phyloP scores from a whole-genome alignment of 2,797 vertebrate species.

The Argyrosomus regius region DNA sequence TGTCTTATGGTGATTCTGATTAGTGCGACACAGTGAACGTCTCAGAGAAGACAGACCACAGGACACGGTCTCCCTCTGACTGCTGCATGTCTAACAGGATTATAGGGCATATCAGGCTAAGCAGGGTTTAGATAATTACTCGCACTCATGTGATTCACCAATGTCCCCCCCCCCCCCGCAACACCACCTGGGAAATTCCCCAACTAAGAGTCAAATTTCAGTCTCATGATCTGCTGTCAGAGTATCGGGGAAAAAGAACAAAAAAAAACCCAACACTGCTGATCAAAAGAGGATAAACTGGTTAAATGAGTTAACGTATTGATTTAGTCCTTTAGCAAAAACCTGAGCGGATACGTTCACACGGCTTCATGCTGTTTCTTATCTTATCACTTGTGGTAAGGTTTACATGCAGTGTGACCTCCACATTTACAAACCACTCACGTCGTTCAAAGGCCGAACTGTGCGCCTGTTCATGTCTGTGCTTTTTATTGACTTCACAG shows the following conservation, averaged over 20 bases:
- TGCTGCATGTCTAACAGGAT: constrained; percentile 70
- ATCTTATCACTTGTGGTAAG: constrained; percentile 12
- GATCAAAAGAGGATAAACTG: not conserved
- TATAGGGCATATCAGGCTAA: constrained; percentile 48
- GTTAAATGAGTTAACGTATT: not conserved
- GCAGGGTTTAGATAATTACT: constrained; percentile 51
- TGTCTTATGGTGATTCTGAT: constrained; percentile 19
- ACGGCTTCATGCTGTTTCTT: not conserved
- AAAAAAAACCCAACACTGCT: not conserved
- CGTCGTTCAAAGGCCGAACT: constrained; percentile 21
- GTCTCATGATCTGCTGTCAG: constrained; percentile 43
- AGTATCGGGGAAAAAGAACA: not conserved
- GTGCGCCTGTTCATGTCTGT: not conserved
- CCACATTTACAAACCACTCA: constrained; percentile 5
- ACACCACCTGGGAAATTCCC: constrained; percentile 66
- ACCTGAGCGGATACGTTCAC: not conserved
- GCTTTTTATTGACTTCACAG: not conserved
- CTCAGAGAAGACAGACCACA: constrained; percentile 34
- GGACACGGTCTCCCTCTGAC: constrained; percentile 51
- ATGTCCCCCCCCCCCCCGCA: constrained; percentile 43
- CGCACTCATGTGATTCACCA: constrained; percentile 60
- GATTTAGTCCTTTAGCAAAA: not conserved
- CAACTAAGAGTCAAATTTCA: constrained; percentile 41
- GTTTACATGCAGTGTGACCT: not conserved
- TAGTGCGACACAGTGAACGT: constrained; percentile 27